Base-by-base conservation (phyloP, 2,888 invertebrate genomes). In the Chymomyza fuscimana region DNA sequence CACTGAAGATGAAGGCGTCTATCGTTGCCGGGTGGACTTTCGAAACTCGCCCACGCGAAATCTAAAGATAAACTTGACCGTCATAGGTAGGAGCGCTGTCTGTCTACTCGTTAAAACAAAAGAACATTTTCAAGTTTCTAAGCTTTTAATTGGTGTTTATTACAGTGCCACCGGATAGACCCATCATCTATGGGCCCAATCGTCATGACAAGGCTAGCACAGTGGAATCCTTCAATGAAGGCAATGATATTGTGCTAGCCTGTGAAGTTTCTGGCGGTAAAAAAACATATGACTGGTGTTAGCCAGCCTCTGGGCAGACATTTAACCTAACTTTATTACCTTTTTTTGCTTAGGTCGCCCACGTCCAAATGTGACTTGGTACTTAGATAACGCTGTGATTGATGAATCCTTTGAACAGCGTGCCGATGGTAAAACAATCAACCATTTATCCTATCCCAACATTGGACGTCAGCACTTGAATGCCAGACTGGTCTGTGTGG, bases 161-260 rank as follows among this genome's bases (percentile, higher is more conserved):
- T 89, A 15, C 94, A 97, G 97, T 96, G 86, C 96, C 96, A 87
- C 96, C 97, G 63, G 95, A 95, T 87, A 94, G 95, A 90, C 96
- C 96, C 66, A 94, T 95, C 86, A 97, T 97, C 92, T 96, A 94
- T 91, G 96, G 97, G 89, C 95, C 95, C 61, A 95, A 95, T 87
- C 93, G 95, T 87, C 94, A 96, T 90, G 96, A 96, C 89, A 93
- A 95, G 88, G 94, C 95, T 79, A 95, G 94, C 90, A 92, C 95
- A 80, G 94, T 96, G 81, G 96, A 96, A 90, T 95, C 96, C 29
- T 97, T 96, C 92, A 97, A 96, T 91, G 97, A 97, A 92, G 97
- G 97, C 50, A 94, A 95, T 74, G 95, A 96, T 89, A 95, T 97
- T 64, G 94, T 95, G 86, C 94, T 97, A 78, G 94, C 95, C 88